These are phyloP conservation scores for Agelas oroides DNA, from an alignment of 37 sponge, comb jelly and placozoan species.

Conservation along the genomic window DNA sequence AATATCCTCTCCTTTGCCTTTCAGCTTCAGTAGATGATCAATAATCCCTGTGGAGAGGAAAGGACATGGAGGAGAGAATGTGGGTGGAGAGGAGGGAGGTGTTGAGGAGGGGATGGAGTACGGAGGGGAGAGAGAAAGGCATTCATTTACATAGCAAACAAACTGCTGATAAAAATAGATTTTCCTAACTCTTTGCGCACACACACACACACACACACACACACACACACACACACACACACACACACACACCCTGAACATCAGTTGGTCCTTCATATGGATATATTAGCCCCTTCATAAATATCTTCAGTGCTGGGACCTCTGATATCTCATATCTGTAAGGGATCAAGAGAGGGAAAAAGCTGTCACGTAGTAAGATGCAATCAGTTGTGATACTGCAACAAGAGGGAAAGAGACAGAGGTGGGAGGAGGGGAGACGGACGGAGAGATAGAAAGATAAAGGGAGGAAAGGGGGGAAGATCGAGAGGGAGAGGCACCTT, in stretches of 20 bases:
- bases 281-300: slow-evolving; percentile 41
- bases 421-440: too few species aligned
- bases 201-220: too few species aligned
- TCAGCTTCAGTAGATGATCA: slow-evolving; percentile 36
- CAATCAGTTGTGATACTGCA: not conserved
- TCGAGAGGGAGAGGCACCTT: not conserved
- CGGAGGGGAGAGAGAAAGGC: not conserved
- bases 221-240: not conserved
- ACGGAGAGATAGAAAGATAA: too few species aligned
- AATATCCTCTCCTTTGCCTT: not conserved
- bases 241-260: slow-evolving; percentile 2
- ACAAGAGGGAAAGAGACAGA: not conserved
- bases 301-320: slow-evolving; percentile 37
- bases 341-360: not conserved
- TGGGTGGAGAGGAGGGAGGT: not conserved
- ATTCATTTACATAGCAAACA: too few species aligned
- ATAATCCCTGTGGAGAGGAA: slow-evolving; percentile 6
- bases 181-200: too few species aligned
- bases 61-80: not conserved
- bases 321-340: slow-evolving; percentile 37
- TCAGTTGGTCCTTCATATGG: slow-evolving; percentile 64
- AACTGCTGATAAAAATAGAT: too few species aligned
- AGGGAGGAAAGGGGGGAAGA: too few species aligned
- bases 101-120: not conserved
- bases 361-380: not conserved